phyloP scores from a whole-genome alignment of 2,113 vertebrate species.

The Oxyruncus cristatus region DNA sequence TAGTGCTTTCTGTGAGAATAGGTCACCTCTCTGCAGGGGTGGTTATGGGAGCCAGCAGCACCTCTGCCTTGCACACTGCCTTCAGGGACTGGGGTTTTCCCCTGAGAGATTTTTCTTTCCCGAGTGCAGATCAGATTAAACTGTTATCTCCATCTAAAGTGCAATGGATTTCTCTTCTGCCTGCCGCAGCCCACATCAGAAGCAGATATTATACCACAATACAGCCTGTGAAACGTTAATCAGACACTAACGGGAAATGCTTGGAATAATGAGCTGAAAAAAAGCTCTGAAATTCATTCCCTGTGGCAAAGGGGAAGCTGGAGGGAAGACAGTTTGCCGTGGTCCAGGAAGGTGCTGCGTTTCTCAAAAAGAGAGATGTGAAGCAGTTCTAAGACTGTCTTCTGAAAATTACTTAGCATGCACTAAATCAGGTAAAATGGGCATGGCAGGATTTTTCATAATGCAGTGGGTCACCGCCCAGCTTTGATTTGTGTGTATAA shows the following conservation, averaged over 20 bases:
- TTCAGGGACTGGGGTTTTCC: not conserved
- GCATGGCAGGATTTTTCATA: not conserved
- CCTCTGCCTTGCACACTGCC: fast-evolving
- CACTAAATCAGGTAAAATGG: not conserved
- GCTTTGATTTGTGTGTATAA: not conserved
- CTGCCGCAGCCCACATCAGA: not conserved
- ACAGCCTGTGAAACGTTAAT: not conserved
- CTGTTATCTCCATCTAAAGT: not conserved
- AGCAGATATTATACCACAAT: not conserved
- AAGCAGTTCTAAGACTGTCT: not conserved
- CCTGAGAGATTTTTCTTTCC: not conserved
- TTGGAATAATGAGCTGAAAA: slow-evolving; percentile 22
- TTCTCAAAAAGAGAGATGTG: not conserved
- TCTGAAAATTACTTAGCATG: not conserved
- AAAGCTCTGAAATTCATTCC: not conserved
- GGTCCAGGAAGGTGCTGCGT: not conserved
- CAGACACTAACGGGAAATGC: slow-evolving; percentile 4
- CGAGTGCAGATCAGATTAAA: not conserved
- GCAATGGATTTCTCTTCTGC: not conserved
- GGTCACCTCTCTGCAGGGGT: not conserved
- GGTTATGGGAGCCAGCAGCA: fast-evolving
- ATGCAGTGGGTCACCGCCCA: not conserved
- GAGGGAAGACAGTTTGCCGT: not conserved
- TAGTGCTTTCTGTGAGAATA: not conserved
- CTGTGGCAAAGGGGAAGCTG: not conserved